Conservation (phyloP, 2,888 invertebrate species). For the Itoplectis maculator region DNA sequence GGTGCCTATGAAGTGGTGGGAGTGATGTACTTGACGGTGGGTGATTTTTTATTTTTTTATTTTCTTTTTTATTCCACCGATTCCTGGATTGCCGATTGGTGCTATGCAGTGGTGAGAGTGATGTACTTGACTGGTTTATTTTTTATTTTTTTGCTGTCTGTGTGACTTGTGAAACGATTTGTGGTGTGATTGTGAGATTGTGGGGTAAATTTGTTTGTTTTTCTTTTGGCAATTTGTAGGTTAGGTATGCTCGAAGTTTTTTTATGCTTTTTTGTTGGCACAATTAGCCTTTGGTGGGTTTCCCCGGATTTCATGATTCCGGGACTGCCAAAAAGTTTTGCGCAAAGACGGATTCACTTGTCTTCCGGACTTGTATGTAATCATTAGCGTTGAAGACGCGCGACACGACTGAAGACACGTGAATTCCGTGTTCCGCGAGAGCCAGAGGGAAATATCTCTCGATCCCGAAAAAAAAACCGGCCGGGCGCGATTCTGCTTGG, state of each 20-base stretch:
- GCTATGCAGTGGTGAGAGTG: too few species aligned
- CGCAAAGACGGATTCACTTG: constrained; percentile 60
- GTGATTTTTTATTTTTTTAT: neutral
- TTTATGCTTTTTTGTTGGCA: too few species aligned
- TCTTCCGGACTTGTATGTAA: constrained; percentile 1
- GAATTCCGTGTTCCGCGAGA: neutral
- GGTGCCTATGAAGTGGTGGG: neutral
- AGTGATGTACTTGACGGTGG: neutral
- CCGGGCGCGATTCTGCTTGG: constrained; percentile 5
- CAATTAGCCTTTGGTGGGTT: constrained; percentile 29
- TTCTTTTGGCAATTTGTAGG: too few species aligned
- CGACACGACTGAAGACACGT: too few species aligned
- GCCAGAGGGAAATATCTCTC: constrained; percentile 7
- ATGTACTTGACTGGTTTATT: too few species aligned
- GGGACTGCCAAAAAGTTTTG: constrained; percentile 59
- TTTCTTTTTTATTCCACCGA: too few species aligned
- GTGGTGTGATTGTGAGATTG: too few species aligned
- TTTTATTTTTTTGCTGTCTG: too few species aligned
- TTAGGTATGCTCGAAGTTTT: too few species aligned
- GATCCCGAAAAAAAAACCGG: constrained; percentile 13
- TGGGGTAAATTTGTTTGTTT: too few species aligned
- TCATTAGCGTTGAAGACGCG: constrained; percentile 1
- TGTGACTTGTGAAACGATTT: too few species aligned
- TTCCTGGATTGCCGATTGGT: too few species aligned
- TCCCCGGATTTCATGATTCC: constrained; percentile 21